Evolutionary conservation across 2,113 vertebrate species (phyloP).

Genomic region (Colinus virginianus): DNA sequence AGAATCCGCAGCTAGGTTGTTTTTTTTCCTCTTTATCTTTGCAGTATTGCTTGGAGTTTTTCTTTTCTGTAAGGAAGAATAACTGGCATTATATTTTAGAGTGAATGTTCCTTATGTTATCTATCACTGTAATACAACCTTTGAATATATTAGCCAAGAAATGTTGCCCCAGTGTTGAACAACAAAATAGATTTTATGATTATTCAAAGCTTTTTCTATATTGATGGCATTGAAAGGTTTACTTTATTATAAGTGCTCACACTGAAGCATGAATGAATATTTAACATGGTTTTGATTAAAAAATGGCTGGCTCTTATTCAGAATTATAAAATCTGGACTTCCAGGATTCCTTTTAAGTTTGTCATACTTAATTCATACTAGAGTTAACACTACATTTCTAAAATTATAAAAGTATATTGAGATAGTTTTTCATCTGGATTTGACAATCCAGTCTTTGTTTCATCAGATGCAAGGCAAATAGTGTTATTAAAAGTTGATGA

Average conservation of each 20-base stretch:
- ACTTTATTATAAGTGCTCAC: slow-evolving; percentile 22
- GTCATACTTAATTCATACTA: slow-evolving; percentile 53
- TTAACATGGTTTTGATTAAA: slow-evolving; percentile 63
- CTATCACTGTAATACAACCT: background rate
- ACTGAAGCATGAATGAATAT: slow-evolving; percentile 54
- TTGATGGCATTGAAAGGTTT: slow-evolving; percentile 17
- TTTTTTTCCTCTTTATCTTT: background rate
- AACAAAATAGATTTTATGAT: background rate
- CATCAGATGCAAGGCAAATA: background rate
- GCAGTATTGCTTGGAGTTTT: background rate
- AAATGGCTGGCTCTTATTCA: slow-evolving; percentile 42
- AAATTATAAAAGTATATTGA: slow-evolving; percentile 34
- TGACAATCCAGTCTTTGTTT: background rate
- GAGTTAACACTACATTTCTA: slow-evolving; percentile 32
- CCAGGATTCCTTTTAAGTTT: slow-evolving; percentile 37
- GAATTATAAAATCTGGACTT: slow-evolving; percentile 32
- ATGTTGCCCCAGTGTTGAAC: background rate
- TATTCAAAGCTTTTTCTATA: slow-evolving; percentile 1
- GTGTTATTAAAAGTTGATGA: background rate
- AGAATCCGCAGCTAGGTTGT: background rate
- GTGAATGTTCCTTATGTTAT: background rate
- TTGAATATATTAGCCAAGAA: background rate
- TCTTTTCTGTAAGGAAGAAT: background rate
- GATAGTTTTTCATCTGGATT: slow-evolving; percentile 46
- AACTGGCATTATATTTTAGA: background rate